Evolutionary conservation across 2,888 invertebrate species (phyloP), one percentile per base, ranked within the genome.

Genomic region (Tipula helvola): DNA sequence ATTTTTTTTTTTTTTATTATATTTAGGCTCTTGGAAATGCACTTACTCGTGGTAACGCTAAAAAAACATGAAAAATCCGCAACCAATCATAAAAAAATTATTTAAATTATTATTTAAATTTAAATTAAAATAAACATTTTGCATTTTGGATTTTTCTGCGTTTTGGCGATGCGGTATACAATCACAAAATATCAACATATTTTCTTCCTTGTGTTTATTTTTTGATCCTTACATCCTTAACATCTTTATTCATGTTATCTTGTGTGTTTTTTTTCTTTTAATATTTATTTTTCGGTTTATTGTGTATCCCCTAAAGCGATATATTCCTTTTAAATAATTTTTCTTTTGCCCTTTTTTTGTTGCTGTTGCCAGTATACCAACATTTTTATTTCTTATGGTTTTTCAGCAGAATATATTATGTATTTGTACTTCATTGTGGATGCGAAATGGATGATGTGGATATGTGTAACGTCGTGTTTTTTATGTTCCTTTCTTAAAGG

Each of bases 31-130:
- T n/a, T 10, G 28, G 10, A 71, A 28, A 71, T 71, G 71, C 71
- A 71, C 28, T 71, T 71, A 71, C 28, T 28, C 12, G 16, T 52
- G 52, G 52, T 52, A 7, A 52, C 39, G 39, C 1, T 2, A 39
- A 5, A 44, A 57, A 18, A 57, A 44, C 4, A 28, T 28, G 2
- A 52, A 71, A 71, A 71, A 71, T 71, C 28, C 71, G 71, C 71
- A 71, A 71, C 71, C 71, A 71, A 71, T 71, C 71, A 71, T 71
- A 71, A 28, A 71, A 71, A 52, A 16, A 71, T 71, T 71, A 71
- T 71, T 71, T 71, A 71, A 71, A 71, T 71, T 71, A 71, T 71
- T 71, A 71, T 71, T 71, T 71, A 71, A 71, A 71, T 71, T 71
- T 71, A 71, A 71, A 71, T 71, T 71, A 71, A 71, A 71, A 71